Base-by-base conservation (phyloP, 2,797 vertebrate species). In the Oreonectes daqikongensis region DNA sequence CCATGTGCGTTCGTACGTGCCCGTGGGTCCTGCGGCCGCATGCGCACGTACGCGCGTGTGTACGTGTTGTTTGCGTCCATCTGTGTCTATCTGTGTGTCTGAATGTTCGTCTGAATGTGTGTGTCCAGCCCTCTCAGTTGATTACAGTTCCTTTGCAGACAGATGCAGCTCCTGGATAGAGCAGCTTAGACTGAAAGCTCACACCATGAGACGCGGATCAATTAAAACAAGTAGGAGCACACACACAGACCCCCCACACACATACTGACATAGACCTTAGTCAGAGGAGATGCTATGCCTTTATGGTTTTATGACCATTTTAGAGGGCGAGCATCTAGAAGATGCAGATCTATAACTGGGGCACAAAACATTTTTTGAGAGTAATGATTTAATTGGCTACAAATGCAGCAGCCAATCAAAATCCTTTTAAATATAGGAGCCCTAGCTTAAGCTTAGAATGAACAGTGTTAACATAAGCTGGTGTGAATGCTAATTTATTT, bases 111-210 rank as follows among this genome's bases (percentile, higher is more conserved):
- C 84, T 90, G 84, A 89, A 88, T 84, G 44, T 80, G 55, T 69
- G 75, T 75, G 28, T 65, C 92, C 95, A 99, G 98, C 96, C 94
- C 92, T 95, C 93, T 95, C 95, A 94, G 89, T 98, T 98, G 98
- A 99, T 97, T 97, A 98, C 96, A 96, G 96, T 99, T 99, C 97
- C 97, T 99, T 99, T 99, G 97, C 97, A 99, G 96, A 99, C 96
- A 98, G 97, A 98, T 99, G 98, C 97, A 99, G 95, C 95, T 97
- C 96, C 96, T 99, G 98, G 97, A 98, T 99, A 98, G 98, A 99
- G 94, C 96, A 98, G 93, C 96, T 99, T 97, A 99, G 95, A 95
- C 95, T 97, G 96, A 98, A 98, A 98, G 97, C 98, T 96, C 96
- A 98, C 94, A 98, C 96, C 96, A 97, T 98, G 96, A 98, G 98